Evolutionary conservation across 2,113 vertebrate genomes (phyloP), one percentile per base, ranked within the genome.

Genomic region (Misgurnus mizolepis): DNA sequence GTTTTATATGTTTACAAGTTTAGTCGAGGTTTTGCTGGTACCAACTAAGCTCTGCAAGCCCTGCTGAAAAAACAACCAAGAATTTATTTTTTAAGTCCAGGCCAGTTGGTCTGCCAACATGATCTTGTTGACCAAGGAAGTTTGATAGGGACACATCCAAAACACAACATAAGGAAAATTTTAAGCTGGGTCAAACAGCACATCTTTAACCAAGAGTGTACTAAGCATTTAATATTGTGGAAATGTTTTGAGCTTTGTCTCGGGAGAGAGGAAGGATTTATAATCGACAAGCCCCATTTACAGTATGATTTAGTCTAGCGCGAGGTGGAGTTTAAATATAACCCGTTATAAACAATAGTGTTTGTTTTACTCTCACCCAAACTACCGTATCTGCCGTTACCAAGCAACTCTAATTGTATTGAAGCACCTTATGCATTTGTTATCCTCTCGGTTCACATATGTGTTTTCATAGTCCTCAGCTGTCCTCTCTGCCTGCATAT

Each of bases 401-500:
- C 11, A 40, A 22, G 55, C 22, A 73, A 45, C 70, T 22, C 71
- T 64, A 4, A 64, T 39, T 50, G 58, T 22, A 22, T 22, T 22
- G 22, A 18, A 58, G 12, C 56, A 74, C 3, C 9, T 66, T 18
- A 76, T 11, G 66, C 40, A 39, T 49, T 22, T 50, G 61, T 82
- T 71, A 76, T 34, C 78, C 61, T 66, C 17, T 56, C 12, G 67
- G 77, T 76, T 47, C 69, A 56, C 77, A 69, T 76, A 69, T 85
- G 74, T 82, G 22, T 82, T 41, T 77, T 69, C 65, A 11, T 84
- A 87, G 84, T 70, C 86, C 86, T 70, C 60, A 74, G 11, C 83
- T 85, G 27, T 82, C 79, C 22, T 83, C 83, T 0, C 69, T 87
- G 67, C 71, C 82, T 50, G 40, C 61, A 55, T 72, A 55, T 10